Evolutionary conservation across 2,797 vertebrate genomes (phyloP).

Genomic region (Orestias chungarensis): DNA sequence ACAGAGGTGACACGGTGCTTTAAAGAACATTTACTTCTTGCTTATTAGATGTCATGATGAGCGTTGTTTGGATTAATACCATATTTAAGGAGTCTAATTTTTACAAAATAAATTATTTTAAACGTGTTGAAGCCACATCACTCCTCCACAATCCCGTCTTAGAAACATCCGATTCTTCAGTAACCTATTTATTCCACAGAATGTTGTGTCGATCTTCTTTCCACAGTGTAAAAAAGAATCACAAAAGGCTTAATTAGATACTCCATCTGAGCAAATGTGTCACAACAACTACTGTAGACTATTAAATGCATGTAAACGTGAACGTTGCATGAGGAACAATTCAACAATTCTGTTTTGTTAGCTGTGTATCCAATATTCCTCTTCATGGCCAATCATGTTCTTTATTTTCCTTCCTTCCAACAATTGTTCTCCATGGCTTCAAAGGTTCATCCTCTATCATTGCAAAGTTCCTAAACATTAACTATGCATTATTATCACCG

Average conservation of each 20-base stretch:
- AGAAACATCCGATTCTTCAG: conserved; percentile 3
- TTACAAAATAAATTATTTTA: conserved; percentile 33
- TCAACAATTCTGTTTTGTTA: conserved; percentile 17
- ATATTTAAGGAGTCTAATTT: conserved; percentile 14
- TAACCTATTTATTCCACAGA: conserved; percentile 14
- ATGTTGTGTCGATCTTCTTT: conserved; percentile 13
- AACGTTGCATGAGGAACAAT: conserved; percentile 17
- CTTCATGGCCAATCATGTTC: conserved; percentile 16
- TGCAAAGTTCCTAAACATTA: conserved; percentile 12
- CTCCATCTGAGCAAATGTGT: conserved; percentile 19
- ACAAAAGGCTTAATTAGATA: conserved; percentile 15
- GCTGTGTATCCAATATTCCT: conserved; percentile 17
- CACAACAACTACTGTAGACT: conserved; percentile 13
- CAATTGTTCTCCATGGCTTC: conserved; percentile 8
- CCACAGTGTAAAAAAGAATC: conserved; percentile 26
- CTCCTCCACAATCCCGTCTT: conserved; percentile 2
- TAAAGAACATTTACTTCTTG: conserved; percentile 33
- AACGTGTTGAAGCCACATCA: conserved; percentile 1
- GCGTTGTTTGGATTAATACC: conserved; percentile 3
- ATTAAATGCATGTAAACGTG: conserved; percentile 13
- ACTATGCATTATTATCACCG: conserved; percentile 40
- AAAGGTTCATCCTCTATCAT: conserved; percentile 20
- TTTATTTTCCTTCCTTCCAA: not conserved
- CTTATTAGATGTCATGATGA: conserved; percentile 24
- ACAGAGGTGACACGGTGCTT: conserved; percentile 24